Evolutionary conservation across 2,797 vertebrate genomes (phyloP), one percentile per base, ranked within the genome.

Genomic region (Clarias fuscus): DNA sequence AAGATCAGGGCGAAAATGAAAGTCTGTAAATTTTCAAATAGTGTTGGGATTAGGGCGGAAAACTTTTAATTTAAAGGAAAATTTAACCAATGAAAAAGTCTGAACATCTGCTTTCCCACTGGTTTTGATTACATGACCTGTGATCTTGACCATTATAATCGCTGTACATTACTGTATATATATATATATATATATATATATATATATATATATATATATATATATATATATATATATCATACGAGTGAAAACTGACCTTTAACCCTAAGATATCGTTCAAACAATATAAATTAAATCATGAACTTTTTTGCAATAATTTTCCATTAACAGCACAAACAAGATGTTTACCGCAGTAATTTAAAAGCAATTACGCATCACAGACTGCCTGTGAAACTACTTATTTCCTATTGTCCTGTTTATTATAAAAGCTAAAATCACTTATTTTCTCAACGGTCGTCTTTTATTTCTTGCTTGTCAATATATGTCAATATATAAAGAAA

Each of bases 1-100:
- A 78, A 43, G 72, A 77, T 84, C 62, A 71, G 70, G 4, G 71
- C 67, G 61, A 37, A 37, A 76, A 71, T 68, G 71, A 59, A 72
- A 43, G 30, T 84, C 82, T 82, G 61, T 80, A 70, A 81, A 87
- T 83, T 70, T 75, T 90, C 81, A 71, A 85, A 86, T 53, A 40
- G 15, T 75, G 56, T 65, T 22, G 62, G 56, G 8, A 71, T 13
- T 43, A 43, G 13, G 33, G 37, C n/a, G 27, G 37, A 14, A 7
- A 14, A 13, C 15, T 43, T 30, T 30, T 30, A 22, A 27, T 40
- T 64, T 64, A 27, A 8, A n/a, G 20, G 27, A 82, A 65, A 27
- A 30, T 48, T 11, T 81, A 27, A 30, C 40, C 76, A 48, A 14
- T 7, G 30, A 53, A 13, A 30, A 53, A 5, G 0, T 20, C 8